Evolutionary conservation across 1,140 invertebrate genomes (phyloP).

Genomic region (Tetranychus urticae): DNA sequence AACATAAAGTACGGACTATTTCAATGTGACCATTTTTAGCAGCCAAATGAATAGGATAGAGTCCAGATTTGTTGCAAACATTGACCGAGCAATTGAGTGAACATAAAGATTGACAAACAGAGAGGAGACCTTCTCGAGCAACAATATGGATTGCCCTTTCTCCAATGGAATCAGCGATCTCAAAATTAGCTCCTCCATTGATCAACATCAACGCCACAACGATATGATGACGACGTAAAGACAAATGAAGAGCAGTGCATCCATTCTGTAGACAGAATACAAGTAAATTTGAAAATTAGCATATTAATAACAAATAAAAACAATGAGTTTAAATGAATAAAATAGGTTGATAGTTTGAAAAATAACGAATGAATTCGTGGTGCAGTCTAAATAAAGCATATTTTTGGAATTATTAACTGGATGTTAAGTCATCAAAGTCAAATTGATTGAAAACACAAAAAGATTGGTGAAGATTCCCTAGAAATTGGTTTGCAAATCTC

Average conservation of each 20-base stretch:
- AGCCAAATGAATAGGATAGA: conserved; percentile 47
- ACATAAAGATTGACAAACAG: conserved; percentile 44
- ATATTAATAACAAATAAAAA: too few relatives aligned
- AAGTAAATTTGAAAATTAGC: background rate
- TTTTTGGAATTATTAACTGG: too few relatives aligned
- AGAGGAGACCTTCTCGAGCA: conserved; percentile 36
- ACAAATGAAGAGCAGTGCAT: conserved; percentile 35
- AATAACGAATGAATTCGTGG: too few relatives aligned
- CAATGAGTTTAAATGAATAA: too few relatives aligned
- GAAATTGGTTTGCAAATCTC: too few relatives aligned
- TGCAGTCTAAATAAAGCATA: too few relatives aligned
- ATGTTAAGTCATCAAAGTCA: too few relatives aligned
- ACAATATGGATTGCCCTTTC: conserved; percentile 51
- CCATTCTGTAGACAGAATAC: conserved; percentile 19
- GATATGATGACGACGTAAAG: conserved; percentile 31
- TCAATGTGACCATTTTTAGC: conserved; percentile 45
- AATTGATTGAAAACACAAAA: too few relatives aligned
- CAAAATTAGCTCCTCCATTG: conserved; percentile 35
- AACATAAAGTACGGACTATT: conserved; percentile 44
- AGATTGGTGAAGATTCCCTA: too few relatives aligned
- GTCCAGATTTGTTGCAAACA: conserved; percentile 35
- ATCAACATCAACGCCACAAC: conserved; percentile 35
- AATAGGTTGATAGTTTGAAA: too few relatives aligned
- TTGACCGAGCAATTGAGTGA: conserved; percentile 46
- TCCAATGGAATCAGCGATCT: conserved; percentile 18